Evolutionary conservation across 1,140 invertebrate genomes (phyloP).

Genomic region (Plutomurus gul): DNA sequence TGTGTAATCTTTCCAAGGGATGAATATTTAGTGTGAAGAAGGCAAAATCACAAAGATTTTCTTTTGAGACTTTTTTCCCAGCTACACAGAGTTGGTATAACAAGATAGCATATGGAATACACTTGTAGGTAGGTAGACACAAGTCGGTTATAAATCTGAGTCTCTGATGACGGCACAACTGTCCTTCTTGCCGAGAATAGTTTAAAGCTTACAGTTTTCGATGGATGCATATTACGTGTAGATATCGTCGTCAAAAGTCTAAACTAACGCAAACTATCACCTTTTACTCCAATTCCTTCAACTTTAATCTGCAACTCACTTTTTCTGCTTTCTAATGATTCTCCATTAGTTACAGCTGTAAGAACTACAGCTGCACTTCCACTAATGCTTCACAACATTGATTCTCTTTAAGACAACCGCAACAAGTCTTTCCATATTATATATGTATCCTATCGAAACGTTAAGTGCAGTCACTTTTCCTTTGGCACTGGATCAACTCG

Average conservation of each 20-base stretch:
- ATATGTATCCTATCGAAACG: too few species aligned
- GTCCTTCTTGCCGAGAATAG: background rate
- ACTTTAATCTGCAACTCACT: background rate
- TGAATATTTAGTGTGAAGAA: too few species aligned
- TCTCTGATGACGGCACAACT: background rate
- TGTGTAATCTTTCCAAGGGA: too few species aligned
- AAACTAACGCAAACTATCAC: background rate
- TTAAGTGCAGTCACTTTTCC: too few species aligned
- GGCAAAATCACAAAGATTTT: too few species aligned
- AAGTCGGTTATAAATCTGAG: background rate
- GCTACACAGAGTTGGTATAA: background rate
- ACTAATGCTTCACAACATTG: too few species aligned
- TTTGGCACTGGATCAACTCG: too few species aligned
- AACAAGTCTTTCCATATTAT: too few species aligned
- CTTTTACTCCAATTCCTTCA: conserved; percentile 1
- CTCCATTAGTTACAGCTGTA: background rate
- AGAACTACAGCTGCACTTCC: too few species aligned
- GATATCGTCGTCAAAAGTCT: background rate
- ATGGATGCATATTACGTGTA: too few species aligned
- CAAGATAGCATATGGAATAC: background rate
- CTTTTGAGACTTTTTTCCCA: background rate
- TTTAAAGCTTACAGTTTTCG: too few species aligned
- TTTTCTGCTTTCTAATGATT: background rate
- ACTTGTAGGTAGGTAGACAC: background rate
- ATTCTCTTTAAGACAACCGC: too few species aligned